Base-by-base conservation (phyloP, 2,113 vertebrate genomes). In the Atherinomorus stipes region DNA sequence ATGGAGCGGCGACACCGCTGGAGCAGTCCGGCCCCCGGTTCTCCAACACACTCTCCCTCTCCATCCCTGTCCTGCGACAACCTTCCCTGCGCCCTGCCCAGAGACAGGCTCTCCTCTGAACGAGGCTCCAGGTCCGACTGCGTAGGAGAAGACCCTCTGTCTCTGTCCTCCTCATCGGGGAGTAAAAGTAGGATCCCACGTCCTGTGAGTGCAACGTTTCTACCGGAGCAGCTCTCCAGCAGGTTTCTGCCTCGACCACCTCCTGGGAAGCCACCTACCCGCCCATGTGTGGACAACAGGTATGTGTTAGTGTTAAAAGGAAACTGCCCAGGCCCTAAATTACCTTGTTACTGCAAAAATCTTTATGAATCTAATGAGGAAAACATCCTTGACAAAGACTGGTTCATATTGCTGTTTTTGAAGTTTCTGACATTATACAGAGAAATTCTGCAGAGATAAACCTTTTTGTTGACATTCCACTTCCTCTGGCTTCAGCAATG, bases 151-250 rank as follows among this genome's bases (percentile, higher is more conserved):
- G 97, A 99, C 31, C 93, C 88, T 3, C 95, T 93, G 22, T 96
- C 94, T 70, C 87, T 97, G 67, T 95, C 96, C 72, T 95, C 95
- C 71, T 95, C 95, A 44, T 95, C 95, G 1, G 95, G 93, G 28
- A 93, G 96, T 81, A 98, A 93, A 90, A 99, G 98, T 92, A 98
- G 97, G 90, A 98, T 99, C 84, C 98, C 98, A 38, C 95, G 97
- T 72, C 98, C 97, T 5, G 94, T 98, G 40, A 93, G 91, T 62
- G 94, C 95, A 59, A 95, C 95, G 78, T 88, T 94, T 74, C 91
- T 89, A n/a, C 88, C 94, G 15, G 96, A 98, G 84, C 96, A 95
- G 81, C 81, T 95, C 26, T 89, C 94, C 18, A 84, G 93, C 87
- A 95, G 93, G 77, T 97, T 98, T 82, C 86, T 97, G 91, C 98